phyloP scores from a whole-genome alignment of 2,797 vertebrate species.

The Arctocebus calabarensis region DNA sequence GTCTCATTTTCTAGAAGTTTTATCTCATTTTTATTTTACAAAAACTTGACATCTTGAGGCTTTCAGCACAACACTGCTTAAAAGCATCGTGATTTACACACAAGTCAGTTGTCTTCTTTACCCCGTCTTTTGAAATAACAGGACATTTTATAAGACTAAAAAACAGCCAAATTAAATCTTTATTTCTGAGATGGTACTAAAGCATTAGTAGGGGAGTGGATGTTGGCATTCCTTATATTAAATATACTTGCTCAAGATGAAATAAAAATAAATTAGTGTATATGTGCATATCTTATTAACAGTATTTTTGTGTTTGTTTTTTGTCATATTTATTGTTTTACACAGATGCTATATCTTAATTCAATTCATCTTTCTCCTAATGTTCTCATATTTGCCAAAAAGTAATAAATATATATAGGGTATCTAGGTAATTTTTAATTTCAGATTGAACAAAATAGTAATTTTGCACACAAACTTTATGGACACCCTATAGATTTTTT shows the following conservation, averaged over 20 bases:
- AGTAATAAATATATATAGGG: neutral
- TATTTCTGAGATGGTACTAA: neutral
- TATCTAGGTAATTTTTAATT: neutral
- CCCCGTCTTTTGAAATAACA: neutral
- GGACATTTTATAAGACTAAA: neutral
- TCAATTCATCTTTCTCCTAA: neutral
- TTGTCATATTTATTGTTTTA: neutral
- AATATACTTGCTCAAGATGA: neutral
- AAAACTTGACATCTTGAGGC: neutral
- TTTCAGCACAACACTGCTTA: neutral
- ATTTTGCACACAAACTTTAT: neutral
- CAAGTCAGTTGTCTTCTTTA: neutral
- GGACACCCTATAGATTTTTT: neutral
- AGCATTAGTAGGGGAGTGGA: neutral
- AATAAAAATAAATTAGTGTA: neutral
- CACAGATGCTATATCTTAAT: neutral
- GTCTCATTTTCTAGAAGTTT: neutral
- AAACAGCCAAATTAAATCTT: neutral
- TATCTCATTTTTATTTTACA: neutral
- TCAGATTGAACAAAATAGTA: neutral
- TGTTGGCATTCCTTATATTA: neutral
- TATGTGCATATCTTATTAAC: neutral
- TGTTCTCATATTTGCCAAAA: neutral
- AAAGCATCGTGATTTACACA: neutral
- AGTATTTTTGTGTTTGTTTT: neutral